Evolutionary conservation across 1,140 invertebrate species (phyloP).

Genomic region (Drosophila pallidifrons): DNA sequence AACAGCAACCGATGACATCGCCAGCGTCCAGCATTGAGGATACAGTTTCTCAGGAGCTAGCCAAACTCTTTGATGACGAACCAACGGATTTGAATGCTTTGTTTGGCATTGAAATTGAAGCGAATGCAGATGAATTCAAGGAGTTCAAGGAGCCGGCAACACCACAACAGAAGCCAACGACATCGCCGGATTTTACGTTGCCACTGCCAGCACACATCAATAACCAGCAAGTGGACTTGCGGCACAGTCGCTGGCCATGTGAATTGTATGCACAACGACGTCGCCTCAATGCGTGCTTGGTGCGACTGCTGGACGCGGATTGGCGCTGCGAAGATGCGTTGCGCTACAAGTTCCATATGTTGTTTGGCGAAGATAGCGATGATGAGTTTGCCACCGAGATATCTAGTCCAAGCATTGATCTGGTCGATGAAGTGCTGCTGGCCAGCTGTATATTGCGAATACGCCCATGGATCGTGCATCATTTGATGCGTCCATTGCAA

Average conservation of each 20-base stretch:
- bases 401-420: slow-evolving; percentile 75
- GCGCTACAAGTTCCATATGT: slow-evolving; percentile 57
- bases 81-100: slow-evolving; percentile 73
- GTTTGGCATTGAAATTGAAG: slow-evolving; percentile 65
- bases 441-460: slow-evolving; percentile 76
- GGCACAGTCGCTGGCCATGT: slow-evolving; percentile 79
- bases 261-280: slow-evolving; percentile 75
- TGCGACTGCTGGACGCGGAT: slow-evolving; percentile 65
- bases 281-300: slow-evolving; percentile 56
- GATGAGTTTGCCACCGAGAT: slow-evolving; percentile 73
- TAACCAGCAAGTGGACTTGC: slow-evolving; percentile 49
- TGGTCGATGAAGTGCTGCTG: slow-evolving; percentile 72
- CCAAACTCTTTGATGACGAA: slow-evolving; percentile 71
- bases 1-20: not conserved
- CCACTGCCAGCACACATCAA: slow-evolving; percentile 1
- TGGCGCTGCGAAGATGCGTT: slow-evolving; percentile 71
- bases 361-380: slow-evolving; percentile 80
- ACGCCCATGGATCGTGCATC: slow-evolving; percentile 77
- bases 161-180: not conserved
- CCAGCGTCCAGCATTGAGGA: slow-evolving; percentile 55
- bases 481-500: slow-evolving; percentile 74
- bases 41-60: slow-evolving; percentile 69
- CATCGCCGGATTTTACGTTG: slow-evolving; percentile 25
- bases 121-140: not conserved
- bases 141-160: too few relatives aligned